Evolutionary conservation across 2,113 vertebrate genomes (phyloP).

Genomic region (Perca schrenkii): DNA sequence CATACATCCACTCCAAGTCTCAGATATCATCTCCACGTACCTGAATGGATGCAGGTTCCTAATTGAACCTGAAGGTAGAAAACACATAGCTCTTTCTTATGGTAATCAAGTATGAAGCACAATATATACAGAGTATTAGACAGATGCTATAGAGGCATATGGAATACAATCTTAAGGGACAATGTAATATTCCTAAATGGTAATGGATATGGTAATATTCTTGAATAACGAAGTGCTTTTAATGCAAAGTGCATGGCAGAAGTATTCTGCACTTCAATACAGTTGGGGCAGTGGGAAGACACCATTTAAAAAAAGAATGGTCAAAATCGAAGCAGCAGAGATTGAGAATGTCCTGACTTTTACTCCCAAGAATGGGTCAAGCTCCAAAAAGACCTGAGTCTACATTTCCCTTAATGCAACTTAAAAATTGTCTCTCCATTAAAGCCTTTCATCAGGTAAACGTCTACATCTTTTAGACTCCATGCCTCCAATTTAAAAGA

Average conservation of each 20-base stretch:
- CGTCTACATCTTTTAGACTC: too few relatives aligned
- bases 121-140: not conserved
- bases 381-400: not conserved
- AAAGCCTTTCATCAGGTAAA: too few relatives aligned
- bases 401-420: not conserved
- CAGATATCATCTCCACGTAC: slow-evolving; percentile 22
- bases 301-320: not conserved
- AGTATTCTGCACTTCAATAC: not conserved
- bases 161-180: slow-evolving; percentile 36
- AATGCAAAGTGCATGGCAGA: not conserved
- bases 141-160: slow-evolving; percentile 41
- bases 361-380: not conserved
- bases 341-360: not conserved
- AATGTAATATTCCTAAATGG: slow-evolving; percentile 35
- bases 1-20: slow-evolving; percentile 51
- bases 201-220: slow-evolving; percentile 47
- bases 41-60: slow-evolving; percentile 36
- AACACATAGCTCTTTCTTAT: slow-evolving; percentile 64
- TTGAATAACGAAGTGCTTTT: not conserved
- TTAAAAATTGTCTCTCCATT: not conserved
- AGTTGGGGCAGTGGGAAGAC: not conserved
- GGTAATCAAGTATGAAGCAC: slow-evolving; percentile 41
- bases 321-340: not conserved
- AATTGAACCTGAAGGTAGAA: slow-evolving; percentile 63
- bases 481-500: too few relatives aligned